These are phyloP conservation scores for Hyperoodon ampullatus DNA, from an alignment of 2,113 vertebrate genomes.

Conservation along the genomic window DNA sequence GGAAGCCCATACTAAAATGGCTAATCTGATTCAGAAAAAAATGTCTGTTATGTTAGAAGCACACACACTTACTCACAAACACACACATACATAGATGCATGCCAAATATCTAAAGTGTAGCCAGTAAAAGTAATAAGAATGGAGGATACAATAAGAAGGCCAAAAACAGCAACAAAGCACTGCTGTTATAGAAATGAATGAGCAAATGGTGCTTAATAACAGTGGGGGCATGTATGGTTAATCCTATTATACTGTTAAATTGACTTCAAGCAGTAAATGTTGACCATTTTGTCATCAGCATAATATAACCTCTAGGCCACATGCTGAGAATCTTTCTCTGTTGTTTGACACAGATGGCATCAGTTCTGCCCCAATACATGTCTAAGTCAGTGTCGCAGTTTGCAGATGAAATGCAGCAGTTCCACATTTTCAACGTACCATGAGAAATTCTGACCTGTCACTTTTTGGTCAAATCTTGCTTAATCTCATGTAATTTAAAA, in stretches of 20 bases:
- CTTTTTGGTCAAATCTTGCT: conserved; percentile 45
- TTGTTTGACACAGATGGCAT: conserved; percentile 20
- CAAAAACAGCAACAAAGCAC: neutral
- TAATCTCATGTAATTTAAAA: conserved; percentile 48
- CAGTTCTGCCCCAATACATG: neutral
- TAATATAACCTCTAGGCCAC: neutral
- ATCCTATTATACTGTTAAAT: neutral
- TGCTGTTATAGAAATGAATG: neutral
- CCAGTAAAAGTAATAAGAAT: neutral
- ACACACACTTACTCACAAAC: neutral
- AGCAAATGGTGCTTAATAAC: neutral
- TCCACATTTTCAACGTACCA: neutral
- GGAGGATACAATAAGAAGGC: neutral
- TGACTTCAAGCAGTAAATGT: neutral
- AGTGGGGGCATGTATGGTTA: rapidly evolving
- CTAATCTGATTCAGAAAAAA: neutral
- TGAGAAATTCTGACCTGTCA: conserved; percentile 50
- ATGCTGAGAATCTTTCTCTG: neutral
- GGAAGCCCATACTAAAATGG: neutral
- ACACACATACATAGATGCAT: neutral
- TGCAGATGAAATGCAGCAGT: conserved; percentile 6
- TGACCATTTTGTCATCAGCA: neutral
- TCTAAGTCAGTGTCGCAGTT: conserved; percentile 17
- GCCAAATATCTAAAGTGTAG: neutral
- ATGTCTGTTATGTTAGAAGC: neutral